Percentiles rank a stretch among this genome's conserved stretches.
phyloP scores from a whole-genome alignment of 2,888 invertebrate genomes.

The Eumerus sabulonum region DNA sequence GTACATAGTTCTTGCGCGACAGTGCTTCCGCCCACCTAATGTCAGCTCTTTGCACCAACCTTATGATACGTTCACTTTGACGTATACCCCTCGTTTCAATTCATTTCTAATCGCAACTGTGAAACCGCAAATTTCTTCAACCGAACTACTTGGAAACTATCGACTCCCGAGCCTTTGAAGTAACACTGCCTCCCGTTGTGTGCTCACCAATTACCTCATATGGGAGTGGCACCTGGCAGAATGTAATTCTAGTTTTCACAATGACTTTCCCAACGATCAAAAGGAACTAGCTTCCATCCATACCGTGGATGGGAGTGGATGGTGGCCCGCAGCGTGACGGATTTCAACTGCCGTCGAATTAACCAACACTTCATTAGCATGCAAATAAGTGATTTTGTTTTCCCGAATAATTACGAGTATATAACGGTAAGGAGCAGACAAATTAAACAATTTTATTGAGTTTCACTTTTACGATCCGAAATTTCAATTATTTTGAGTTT shows the following conservation, averaged over 20 bases:
- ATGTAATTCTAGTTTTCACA: constrained; percentile 52
- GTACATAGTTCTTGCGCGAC: constrained; percentile 12
- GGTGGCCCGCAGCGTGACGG: constrained; percentile 10
- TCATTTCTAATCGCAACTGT: constrained; percentile 69
- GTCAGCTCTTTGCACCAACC: constrained; percentile 5
- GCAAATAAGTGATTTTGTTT: constrained; percentile 44
- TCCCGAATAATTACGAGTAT: constrained; percentile 26
- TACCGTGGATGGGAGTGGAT: background rate
- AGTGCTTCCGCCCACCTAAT: constrained; percentile 41
- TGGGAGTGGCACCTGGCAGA: constrained; percentile 39
- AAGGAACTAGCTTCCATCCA: constrained; percentile 15
- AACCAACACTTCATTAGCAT: constrained; percentile 52
- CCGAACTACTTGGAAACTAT: constrained; percentile 52
- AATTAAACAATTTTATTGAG: constrained; percentile 67
- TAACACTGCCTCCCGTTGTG: constrained; percentile 32
- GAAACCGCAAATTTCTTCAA: constrained; percentile 70
- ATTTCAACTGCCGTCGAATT: constrained; percentile 29
- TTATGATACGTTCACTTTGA: constrained; percentile 1
- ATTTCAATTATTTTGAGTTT: constrained; percentile 59
- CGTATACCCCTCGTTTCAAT: too few species aligned
- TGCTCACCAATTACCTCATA: constrained; percentile 51
- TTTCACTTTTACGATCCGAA: constrained; percentile 49
- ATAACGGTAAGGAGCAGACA: constrained; percentile 42
- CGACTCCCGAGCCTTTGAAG: constrained; percentile 47
- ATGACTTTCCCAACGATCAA: constrained; percentile 47